These are phyloP conservation scores for Drosophila tropicalis DNA, from an alignment of 1,140 invertebrate species.

Conservation along the genomic window DNA sequence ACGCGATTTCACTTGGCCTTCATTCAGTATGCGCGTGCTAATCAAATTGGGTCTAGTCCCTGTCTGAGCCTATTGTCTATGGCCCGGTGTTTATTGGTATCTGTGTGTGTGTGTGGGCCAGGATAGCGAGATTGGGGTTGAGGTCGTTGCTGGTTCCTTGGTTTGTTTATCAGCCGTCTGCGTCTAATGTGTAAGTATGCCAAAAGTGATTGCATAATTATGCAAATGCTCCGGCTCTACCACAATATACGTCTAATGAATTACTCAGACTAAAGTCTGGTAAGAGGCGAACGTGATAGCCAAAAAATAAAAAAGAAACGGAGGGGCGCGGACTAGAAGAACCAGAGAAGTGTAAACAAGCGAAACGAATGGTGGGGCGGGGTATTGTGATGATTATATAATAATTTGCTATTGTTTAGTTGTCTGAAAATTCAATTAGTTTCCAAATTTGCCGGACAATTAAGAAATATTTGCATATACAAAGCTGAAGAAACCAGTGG, in stretches of 20 bases:
- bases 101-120: constrained; percentile 9
- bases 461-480: constrained; percentile 29
- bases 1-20: constrained; percentile 48
- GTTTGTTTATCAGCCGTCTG: constrained; percentile 75
- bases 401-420: constrained; percentile 70
- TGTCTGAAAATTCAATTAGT: constrained; percentile 58
- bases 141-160: constrained; percentile 12
- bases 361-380: constrained; percentile 21
- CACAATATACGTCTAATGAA: constrained; percentile 78
- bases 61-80: constrained; percentile 64
- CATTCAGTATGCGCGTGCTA: constrained; percentile 68
- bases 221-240: constrained; percentile 62
- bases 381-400: constrained; percentile 56
- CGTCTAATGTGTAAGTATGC: constrained; percentile 78
- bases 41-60: constrained; percentile 80
- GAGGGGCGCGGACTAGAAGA: background rate
- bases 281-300: constrained; percentile 39
- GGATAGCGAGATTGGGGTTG: constrained; percentile 24
- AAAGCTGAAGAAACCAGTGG: background rate
- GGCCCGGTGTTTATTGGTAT: constrained; percentile 17
- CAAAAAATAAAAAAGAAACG: constrained; percentile 8
- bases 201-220: constrained; percentile 81
- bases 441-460: constrained; percentile 41
- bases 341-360: constrained; percentile 21
- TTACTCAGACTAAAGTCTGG: constrained; percentile 51